Evolutionary conservation across 2,113 vertebrate genomes (phyloP), one percentile per base, ranked within the genome.

Genomic region (Cyanocitta stelleri): DNA sequence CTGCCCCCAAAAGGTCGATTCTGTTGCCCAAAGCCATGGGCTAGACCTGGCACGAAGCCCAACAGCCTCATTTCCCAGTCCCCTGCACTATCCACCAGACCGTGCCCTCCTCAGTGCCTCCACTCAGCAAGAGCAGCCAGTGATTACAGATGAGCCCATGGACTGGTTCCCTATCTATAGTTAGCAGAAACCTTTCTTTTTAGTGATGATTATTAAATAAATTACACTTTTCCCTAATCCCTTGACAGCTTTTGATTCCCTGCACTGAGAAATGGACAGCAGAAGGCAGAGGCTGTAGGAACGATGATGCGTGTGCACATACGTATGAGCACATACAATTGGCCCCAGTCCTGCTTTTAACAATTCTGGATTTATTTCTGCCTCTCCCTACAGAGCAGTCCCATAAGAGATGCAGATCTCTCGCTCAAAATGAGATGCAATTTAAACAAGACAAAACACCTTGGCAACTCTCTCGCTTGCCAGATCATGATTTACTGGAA

Each of bases 401-500:
- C 95, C 87, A 30, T 58, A 90, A 89, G 80, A 96, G 89, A 97
- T 87, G 80, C 92, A 89, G 73, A 95, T 96, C 86, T 94, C 92
- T 92, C 3, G 4, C 58, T 92, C 86, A 92, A 93, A 97, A 96
- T 86, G 90, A 93, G 96, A 95, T 93, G 90, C 88, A 94, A 92
- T 96, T 96, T 80, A 81, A 92, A 76, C 58, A 93, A 91, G 80
- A 96, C 80, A 96, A 95, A 97, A 94, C 91, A 93, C 89, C 83
- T 85, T 85, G 92, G 95, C 95, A 97, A 95, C 93, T 77, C 90
- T 68, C 79, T 90, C 0, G 1, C 66, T 81, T 90, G 87, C 87
- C 89, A 86, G 58, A 94, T 91, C 92, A 93, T 89, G 94, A 94
- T 97, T 96, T 96, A 96, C 90, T 87, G 90, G 80, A 90, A 95